Conservation (phyloP, 2,888 invertebrate species). For the Leptinotarsa rubiginosa region DNA sequence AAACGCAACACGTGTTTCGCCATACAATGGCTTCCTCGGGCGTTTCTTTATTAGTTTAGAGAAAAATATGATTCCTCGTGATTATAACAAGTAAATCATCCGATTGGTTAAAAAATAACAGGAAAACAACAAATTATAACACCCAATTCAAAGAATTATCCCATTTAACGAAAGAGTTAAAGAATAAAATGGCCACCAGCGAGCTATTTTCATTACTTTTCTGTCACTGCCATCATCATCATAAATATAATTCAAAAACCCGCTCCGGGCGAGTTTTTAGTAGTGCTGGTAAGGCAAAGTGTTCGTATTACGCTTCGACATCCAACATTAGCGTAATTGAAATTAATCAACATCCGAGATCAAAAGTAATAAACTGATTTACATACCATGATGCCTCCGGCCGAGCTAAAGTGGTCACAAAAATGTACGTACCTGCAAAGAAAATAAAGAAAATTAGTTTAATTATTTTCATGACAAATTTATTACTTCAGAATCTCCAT, state of each 20-base stretch:
- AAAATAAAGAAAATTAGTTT: conserved; percentile 46
- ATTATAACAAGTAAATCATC: too few relatives aligned
- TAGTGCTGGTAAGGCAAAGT: conserved; percentile 3
- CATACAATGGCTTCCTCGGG: too few relatives aligned
- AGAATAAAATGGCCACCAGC: not conserved
- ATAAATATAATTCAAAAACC: conserved; percentile 5
- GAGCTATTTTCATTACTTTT: not conserved
- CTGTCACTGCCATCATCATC: conserved; percentile 5
- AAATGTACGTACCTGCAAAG: conserved; percentile 48
- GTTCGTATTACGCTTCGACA: conserved; percentile 12
- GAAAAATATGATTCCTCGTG: too few relatives aligned
- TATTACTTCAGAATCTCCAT: conserved; percentile 46
- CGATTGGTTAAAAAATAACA: too few relatives aligned
- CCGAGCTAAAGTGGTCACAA: conserved; percentile 22
- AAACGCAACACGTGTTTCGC: too few relatives aligned
- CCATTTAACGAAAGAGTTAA: not conserved
- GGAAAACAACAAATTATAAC: too few relatives aligned
- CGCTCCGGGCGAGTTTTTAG: not conserved
- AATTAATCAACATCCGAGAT: conserved; percentile 40
- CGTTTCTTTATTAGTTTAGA: too few relatives aligned
- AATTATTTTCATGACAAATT: conserved; percentile 47
- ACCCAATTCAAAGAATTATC: not conserved
- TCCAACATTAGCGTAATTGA: conserved; percentile 33
- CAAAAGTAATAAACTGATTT: conserved; percentile 42
- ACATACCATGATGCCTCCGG: conserved; percentile 40